Base-by-base conservation (phyloP, 1,140 invertebrate genomes). In the Phocides pigmalion region DNA sequence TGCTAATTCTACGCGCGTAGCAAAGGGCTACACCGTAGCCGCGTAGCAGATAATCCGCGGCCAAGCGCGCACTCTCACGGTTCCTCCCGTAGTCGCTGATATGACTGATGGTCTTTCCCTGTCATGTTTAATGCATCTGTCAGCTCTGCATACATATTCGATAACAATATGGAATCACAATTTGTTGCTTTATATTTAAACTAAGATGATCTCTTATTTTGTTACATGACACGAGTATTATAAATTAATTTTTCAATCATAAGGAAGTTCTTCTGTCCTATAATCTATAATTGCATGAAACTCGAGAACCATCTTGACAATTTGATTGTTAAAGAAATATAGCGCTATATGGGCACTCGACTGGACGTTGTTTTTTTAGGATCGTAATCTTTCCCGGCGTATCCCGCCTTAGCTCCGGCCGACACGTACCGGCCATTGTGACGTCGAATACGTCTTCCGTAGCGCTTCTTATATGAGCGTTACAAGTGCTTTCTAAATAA, bases 401-500 rank as follows among this genome's bases (percentile, higher is more conserved):
- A 89, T 89, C 86, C 87, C 73, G 80, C 65, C 76, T 79, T 67
- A 77, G 79, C 70, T 71, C 71, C 76, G 70, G 73, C 79, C 74
- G 82, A 89, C 89, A 91, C 87, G 89, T 91, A 87, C 81, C 71
- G 79, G 76, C 87, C 85, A 91, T 91, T 91, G 89, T 91, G 89
- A 90, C 86, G 85, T 81, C 65, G 83, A 85, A 90, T 84, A 84
- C 87, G 84, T 86, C 87, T 90, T 89, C 82, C 87, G 79, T 81
- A 82, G 79, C 84, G 85, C 87, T 89, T 92, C 89, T 92, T 92
- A 92, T 92, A 92, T 92, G 91, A 92, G 85, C 89, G 86, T 91
- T 92, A 92, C 90, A 90, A 92, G 91, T 92, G 91, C 91, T 92
- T 92, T 92, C 91, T 92, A 92, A 92, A 92, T 92, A 92, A 92